Percentiles rank a stretch among this genome's conserved stretches.
These are phyloP conservation scores for Diadophis punctatus DNA, from an alignment of 2,113 vertebrate genomes.

Conservation along the genomic window DNA sequence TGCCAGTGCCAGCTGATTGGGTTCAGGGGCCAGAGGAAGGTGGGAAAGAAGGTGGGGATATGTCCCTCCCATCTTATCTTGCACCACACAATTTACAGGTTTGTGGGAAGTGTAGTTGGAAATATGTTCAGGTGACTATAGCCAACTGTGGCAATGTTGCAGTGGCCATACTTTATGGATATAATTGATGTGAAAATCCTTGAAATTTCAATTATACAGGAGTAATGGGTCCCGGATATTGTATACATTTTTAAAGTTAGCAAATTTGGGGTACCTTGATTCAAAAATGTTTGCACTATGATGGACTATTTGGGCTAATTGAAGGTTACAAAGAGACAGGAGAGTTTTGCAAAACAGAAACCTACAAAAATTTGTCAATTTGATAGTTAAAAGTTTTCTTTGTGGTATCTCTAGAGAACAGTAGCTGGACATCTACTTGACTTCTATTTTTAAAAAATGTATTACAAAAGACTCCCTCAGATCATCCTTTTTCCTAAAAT, in stretches of 20 bases:
- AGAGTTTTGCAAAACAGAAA: neutral
- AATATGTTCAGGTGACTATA: neutral
- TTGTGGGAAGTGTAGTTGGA: neutral
- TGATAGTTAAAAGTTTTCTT: neutral
- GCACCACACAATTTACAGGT: neutral
- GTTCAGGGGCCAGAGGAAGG: neutral
- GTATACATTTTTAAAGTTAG: neutral
- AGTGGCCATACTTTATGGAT: neutral
- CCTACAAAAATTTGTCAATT: neutral
- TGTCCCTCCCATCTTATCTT: neutral
- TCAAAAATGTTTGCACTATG: neutral
- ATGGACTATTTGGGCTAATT: neutral
- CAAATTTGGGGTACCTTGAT: neutral
- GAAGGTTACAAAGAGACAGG: neutral
- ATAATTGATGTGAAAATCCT: neutral
- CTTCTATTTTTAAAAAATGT: neutral
- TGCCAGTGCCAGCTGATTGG: neutral
- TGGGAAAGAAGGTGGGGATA: neutral
- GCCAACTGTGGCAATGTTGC: neutral
- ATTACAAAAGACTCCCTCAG: neutral
- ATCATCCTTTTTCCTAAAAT: neutral
- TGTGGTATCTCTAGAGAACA: neutral
- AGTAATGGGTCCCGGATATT: neutral
- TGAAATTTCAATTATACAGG: neutral
- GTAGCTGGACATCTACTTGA: neutral